Base-by-base conservation (phyloP, 2,888 invertebrate species). In the Diploptera punctata region DNA sequence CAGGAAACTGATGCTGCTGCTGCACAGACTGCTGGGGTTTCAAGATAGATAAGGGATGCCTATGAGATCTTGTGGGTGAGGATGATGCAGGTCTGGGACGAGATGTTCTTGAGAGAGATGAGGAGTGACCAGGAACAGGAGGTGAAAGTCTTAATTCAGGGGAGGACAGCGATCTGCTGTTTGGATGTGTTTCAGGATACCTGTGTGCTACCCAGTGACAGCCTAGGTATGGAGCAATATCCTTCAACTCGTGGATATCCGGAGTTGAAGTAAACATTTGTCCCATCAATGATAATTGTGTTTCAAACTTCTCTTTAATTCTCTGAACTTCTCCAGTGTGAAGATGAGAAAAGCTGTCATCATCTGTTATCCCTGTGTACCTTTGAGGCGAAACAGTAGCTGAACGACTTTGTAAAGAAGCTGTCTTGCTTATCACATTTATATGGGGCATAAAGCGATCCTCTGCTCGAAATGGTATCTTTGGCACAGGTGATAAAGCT, bases 371-470 rank as follows among this genome's bases (percentile, higher is more conserved):
- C 83, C 78, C 24, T 76, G 79, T 26, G 76, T 74, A 67, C 81
- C 76, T 78, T 78, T 75, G 78, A 77, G 43, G 77, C 78, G 3
- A 72, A 24, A 4, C 70, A 10, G 70, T 52, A 18, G 75, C 71
- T 16, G 62, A 72, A 71, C 0, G 76, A 85, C 85, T 83, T 61
- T 87, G 85, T 38, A 93, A 82, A 0, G 89, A 87, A 0, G 94
- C 94, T 70, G 93, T 88, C 83, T 95, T 94, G 77, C 94, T 94
- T 78, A 95, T 95, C n/a, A 95, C 90, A 78, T 95, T 94, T 76
- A 95, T 94, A 79, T 93, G 94, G 0, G 95, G 94, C 94, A 95
- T 94, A 76, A 90, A 90, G 16, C 93, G 87, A 79, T 93, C 91
- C 70, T 89, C 89, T 0, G 88, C 84, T 43, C 89, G 86, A 38